phyloP scores from a whole-genome alignment of 2,888 invertebrate species.

The Aradus depressus region DNA sequence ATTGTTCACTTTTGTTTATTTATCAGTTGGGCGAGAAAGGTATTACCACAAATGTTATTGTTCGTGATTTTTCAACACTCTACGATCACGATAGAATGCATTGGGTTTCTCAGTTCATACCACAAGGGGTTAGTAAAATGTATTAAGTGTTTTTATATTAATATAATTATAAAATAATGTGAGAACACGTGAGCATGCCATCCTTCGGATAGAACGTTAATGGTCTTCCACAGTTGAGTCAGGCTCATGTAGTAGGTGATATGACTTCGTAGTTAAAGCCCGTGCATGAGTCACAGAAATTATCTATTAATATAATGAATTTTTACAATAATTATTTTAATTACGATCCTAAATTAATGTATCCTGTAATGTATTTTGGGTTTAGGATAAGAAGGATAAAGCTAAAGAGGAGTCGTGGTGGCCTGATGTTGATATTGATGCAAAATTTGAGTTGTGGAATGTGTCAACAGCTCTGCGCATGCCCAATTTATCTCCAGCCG shows the following conservation, averaged over 20 bases:
- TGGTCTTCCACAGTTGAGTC: no score
- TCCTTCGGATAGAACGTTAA: no score
- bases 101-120: constrained; percentile 20
- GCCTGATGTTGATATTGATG: constrained; percentile 49
- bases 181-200: background rate
- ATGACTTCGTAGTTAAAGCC: no score
- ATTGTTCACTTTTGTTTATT: constrained; percentile 27
- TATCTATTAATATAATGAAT: background rate
- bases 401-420: constrained; percentile 35
- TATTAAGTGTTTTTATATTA: no score
- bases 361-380: no score
- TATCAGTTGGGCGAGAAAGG: constrained; percentile 32
- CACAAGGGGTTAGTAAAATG: constrained; percentile 16
- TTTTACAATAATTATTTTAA: background rate
- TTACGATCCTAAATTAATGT: no score
- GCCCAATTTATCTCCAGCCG: constrained; percentile 36
- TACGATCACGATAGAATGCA: constrained; percentile 22
- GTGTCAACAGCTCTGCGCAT: constrained; percentile 41
- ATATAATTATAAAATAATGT: background rate
- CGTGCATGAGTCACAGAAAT: no score
- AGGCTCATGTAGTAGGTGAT: no score
- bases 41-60: constrained; percentile 13
- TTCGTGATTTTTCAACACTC: constrained; percentile 18
- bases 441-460: constrained; percentile 55
- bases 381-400: background rate